These are phyloP conservation scores for Epinephelus coioides DNA, from an alignment of 2,797 vertebrate species.

Conservation along the genomic window DNA sequence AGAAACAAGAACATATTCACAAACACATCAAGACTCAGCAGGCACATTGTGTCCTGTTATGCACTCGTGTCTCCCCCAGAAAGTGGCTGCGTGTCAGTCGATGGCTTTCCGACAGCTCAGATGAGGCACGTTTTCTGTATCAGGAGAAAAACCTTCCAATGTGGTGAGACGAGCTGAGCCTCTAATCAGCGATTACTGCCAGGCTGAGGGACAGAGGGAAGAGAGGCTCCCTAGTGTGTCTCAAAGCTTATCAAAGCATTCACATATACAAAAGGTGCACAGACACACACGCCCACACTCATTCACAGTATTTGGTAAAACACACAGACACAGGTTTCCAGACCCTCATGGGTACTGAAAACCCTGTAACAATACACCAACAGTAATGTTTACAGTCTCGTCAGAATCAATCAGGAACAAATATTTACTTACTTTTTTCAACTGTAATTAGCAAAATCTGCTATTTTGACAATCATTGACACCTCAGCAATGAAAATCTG, in stretches of 20 bases:
- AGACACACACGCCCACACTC: neutral
- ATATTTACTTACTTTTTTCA: constrained; percentile 1
- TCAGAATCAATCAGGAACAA: constrained; percentile 5
- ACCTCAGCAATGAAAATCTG: neutral
- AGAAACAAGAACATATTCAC: constrained; percentile 19
- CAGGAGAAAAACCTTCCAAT: constrained; percentile 30
- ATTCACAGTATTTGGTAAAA: neutral
- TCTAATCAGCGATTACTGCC: constrained; percentile 60
- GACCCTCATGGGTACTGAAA: neutral
- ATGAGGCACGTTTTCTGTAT: constrained; percentile 43
- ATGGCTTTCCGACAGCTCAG: constrained; percentile 47
- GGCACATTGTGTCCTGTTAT: constrained; percentile 11
- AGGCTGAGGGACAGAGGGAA: constrained; percentile 41
- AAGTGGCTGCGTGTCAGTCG: constrained; percentile 14
- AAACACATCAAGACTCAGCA: neutral
- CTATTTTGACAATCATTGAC: neutral
- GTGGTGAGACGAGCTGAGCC: constrained; percentile 28
- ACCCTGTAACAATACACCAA: neutral
- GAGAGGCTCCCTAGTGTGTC: constrained; percentile 35
- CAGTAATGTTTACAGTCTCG: neutral
- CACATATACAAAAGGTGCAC: constrained; percentile 14
- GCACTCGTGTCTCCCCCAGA: constrained; percentile 13
- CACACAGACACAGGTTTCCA: constrained; percentile 3
- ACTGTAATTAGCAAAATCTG: neutral
- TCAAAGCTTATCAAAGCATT: constrained; percentile 40